A percentile compares a stretch with the other conserved stretches of the same genome.
These are phyloP conservation scores for Spatula clypeata DNA, from an alignment of 2,797 vertebrate species.

Conservation along the genomic window DNA sequence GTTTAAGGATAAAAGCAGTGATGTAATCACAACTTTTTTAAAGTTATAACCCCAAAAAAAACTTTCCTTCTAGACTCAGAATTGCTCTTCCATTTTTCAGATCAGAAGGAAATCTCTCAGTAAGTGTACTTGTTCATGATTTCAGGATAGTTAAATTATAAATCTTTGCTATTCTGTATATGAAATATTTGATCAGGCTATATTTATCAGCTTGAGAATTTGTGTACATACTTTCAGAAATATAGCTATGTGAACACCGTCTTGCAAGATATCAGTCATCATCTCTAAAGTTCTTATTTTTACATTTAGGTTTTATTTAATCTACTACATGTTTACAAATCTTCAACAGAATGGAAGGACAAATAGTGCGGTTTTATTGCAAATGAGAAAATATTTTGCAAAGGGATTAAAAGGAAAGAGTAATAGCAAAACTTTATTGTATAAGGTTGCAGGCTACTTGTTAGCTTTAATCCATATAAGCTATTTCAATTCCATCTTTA, in stretches of 20 bases:
- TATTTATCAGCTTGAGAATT: neutral
- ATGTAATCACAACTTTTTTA: neutral
- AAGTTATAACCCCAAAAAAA: neutral
- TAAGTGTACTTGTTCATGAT: neutral
- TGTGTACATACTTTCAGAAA: neutral
- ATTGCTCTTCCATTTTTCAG: neutral
- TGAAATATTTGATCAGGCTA: neutral
- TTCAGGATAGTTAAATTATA: neutral
- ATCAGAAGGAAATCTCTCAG: neutral
- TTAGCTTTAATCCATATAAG: neutral
- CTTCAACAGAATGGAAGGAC: neutral
- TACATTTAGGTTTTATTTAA: neutral
- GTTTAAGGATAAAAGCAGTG: neutral
- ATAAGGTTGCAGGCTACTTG: rapidly evolving
- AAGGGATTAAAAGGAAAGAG: neutral
- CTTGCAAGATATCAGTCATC: neutral
- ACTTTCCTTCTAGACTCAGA: neutral
- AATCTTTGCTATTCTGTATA: neutral
- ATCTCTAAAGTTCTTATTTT: neutral
- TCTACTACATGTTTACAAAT: neutral
- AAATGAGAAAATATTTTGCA: neutral
- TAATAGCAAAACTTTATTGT: rapidly evolving
- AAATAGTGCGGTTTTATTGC: neutral
- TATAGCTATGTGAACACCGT: neutral
- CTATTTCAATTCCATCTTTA: neutral